Evolutionary conservation across 2,888 invertebrate genomes (phyloP), one percentile per base, ranked within the genome.

Genomic region (Andrena bucephala): DNA sequence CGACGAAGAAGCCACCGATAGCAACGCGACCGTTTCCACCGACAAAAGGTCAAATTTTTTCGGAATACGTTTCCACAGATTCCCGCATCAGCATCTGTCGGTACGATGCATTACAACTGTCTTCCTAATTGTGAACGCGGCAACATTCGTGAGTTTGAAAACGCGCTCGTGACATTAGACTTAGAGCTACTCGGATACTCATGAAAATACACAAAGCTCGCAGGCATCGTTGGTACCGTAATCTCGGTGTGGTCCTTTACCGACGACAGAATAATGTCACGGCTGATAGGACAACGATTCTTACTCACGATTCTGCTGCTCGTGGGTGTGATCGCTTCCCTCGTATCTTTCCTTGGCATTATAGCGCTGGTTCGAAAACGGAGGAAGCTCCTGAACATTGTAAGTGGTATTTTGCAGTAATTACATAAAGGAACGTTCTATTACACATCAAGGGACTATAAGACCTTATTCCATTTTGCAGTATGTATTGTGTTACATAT

Each of bases 221-320:
- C 91, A 75, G 92, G 92, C 31, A 85, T 90, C 29, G 83, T 84
- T 13, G 89, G 89, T 1, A 59, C 87, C 1, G 84, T 89, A 67
- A 87, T 84, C 62, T 90, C 91, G 2, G 72, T 86, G 24, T 92
- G 90, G 92, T 88, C 89, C 86, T 60, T 92, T 27, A 74, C 86
- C 0, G 90, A 91, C 65, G 79, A 68, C 16, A 87, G 87, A 81
- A 82, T 92, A 42, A 91, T 89, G 89, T 90, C 89, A 0, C 86
- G 90, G 75, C 75, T 92, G 2, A 75, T 89, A 4, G 91, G 90
- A 7, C 90, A 91, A 57, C 87, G 85, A 63, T 36, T 90, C 2
- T 91, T 89, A 60, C 79, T 90, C 4, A 88, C 85, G 6, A 84
- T 86, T 52, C 69, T 92, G 36, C 75, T 92, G 0, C 77, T 91